Conservation (phyloP, 2,888 invertebrate species). For the Fragum sueziense region DNA sequence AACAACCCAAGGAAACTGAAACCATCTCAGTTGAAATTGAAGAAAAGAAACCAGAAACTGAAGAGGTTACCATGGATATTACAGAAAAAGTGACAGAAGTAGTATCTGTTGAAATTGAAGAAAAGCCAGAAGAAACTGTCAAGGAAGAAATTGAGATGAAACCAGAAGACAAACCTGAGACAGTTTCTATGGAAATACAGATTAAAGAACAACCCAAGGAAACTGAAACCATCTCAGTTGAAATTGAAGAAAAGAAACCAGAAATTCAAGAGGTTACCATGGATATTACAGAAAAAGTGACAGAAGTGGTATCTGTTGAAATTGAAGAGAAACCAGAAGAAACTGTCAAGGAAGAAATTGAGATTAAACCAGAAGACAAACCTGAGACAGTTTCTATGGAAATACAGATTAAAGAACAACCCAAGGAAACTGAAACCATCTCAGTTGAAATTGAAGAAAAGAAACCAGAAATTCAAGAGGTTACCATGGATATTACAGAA, state of each 20-base stretch:
- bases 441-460: slow-evolving; percentile 26
- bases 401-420: slow-evolving; percentile 25
- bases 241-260: too few species aligned
- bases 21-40: slow-evolving; percentile 2
- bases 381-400: slow-evolving; percentile 16
- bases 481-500: neutral
- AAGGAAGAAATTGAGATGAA: slow-evolving; percentile 20
- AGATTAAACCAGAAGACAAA: too few species aligned
- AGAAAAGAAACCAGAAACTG: slow-evolving; percentile 13
- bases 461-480: slow-evolving; percentile 30
- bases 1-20: slow-evolving; percentile 6
- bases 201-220: neutral
- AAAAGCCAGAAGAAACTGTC: slow-evolving; percentile 8
- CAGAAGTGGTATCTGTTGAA: slow-evolving; percentile 22
- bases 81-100: slow-evolving; percentile 19
- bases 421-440: slow-evolving; percentile 36
- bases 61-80: slow-evolving; percentile 13
- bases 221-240: neutral
- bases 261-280: too few species aligned
- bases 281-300: neutral
- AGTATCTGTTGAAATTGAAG: slow-evolving; percentile 11
- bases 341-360: too few species aligned
- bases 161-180: slow-evolving; percentile 10
- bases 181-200: slow-evolving; percentile 16
- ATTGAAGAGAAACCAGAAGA: neutral